Evolutionary conservation across 2,797 vertebrate genomes (phyloP), one percentile per base, ranked within the genome.

Genomic region (Hipposideros larvatus): DNA sequence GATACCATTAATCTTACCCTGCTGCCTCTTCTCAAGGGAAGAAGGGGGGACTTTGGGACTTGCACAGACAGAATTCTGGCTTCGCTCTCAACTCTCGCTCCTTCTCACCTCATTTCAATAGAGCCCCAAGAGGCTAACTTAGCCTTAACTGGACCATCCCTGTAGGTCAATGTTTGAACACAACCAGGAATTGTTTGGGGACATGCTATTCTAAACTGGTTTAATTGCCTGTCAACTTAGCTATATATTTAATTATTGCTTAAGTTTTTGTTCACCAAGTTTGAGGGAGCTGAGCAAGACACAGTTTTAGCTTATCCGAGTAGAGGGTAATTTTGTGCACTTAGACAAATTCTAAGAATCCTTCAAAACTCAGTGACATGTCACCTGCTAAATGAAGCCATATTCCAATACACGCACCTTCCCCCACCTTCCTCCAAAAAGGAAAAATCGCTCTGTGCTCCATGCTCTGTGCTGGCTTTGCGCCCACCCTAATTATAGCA

Each of bases 101-200:
- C 37, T 82, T 80, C 73, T 77, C 55, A 11, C 51, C 65, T 93
- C 82, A 75, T 77, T 46, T 96, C 68, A 34, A 7, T 59, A 53
- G 53, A 70, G 9, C 46, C 94, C 65, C 80, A 87, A 22, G 90
- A 83, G 87, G 8, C 65, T 55, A 70, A 91, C 63, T 85, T 73
- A 63, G 57, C 65, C 53, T 90, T 79, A 9, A 66, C 65, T 75
- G 91, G 85, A 94, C 94, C 85, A 68, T 79, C 66, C 90, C 91
- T 51, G 31, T 80, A 84, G 80, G 53, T 89, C 65, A 84, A 48
- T 51, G 34, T 93, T 77, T 48, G 59, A 84, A 46, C 65, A 92
- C 74, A 94, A 94, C 87, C 4, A 80, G 31, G 37, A 85, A 75
- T 80, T 84, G 65, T 80, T 97, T 80, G 28, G 73, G 83, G 77